Evolutionary conservation across 2,113 vertebrate species (phyloP).

Genomic region (Lutjanus erythropterus): DNA sequence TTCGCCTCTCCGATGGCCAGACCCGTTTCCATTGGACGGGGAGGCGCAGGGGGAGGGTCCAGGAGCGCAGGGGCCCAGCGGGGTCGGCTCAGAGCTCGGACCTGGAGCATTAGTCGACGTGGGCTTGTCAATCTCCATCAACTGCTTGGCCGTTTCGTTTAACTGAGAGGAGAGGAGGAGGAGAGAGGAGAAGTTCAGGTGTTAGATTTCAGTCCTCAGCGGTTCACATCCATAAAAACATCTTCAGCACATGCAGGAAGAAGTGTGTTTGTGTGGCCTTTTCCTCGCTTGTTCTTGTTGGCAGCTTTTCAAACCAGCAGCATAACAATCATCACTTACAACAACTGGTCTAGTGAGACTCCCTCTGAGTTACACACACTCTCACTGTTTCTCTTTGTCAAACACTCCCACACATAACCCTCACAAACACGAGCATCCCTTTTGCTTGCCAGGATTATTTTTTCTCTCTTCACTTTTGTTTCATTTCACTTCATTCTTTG

Average conservation of each 20-base stretch:
- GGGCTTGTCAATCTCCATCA: conserved; percentile 97
- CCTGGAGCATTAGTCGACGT: conserved; percentile 80
- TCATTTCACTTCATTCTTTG: not conserved
- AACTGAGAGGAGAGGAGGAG: conserved; percentile 81
- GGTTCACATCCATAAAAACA: conserved; percentile 40
- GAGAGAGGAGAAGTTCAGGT: conserved; percentile 10
- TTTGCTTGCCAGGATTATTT: not conserved
- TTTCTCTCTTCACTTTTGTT: conserved; percentile 1
- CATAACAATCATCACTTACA: conserved; percentile 60
- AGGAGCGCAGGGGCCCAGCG: conserved; percentile 81
- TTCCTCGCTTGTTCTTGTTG: conserved; percentile 47
- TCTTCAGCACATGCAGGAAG: conserved; percentile 22
- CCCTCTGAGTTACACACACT: conserved; percentile 39
- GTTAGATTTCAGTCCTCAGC: conserved; percentile 43
- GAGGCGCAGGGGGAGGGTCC: conserved; percentile 76
- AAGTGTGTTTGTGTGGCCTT: conserved; percentile 41
- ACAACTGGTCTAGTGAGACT: conserved; percentile 45
- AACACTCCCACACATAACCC: not conserved
- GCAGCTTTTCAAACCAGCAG: conserved; percentile 59
- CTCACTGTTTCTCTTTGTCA: conserved; percentile 22
- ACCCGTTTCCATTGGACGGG: conserved; percentile 82
- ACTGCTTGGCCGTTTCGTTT: conserved; percentile 96
- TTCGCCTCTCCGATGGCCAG: conserved; percentile 88
- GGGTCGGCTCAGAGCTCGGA: conserved; percentile 84
- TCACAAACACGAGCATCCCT: conserved; percentile 20